Conservation (phyloP, 1,140 invertebrate species). For the Belonocnema kinseyi region DNA sequence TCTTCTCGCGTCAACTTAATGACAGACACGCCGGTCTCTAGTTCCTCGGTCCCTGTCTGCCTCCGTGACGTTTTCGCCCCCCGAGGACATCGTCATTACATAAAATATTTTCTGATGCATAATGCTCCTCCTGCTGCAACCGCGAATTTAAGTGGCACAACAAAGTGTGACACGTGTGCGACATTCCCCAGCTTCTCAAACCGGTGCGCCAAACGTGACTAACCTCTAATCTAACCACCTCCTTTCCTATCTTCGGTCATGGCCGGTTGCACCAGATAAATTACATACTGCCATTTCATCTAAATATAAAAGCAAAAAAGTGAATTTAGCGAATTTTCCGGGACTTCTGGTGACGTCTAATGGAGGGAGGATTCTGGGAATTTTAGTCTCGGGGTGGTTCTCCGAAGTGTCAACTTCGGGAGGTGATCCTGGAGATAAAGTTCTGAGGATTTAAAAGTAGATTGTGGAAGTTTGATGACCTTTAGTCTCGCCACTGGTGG, state of each 20-base stretch:
- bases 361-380: not conserved
- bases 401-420: not conserved
- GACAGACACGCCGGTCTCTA: not conserved
- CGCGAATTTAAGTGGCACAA: slow-evolving; percentile 7
- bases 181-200: slow-evolving; percentile 20
- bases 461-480: slow-evolving; percentile 10
- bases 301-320: not conserved
- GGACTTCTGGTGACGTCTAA: not conserved
- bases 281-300: not conserved
- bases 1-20: not conserved
- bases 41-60: not conserved
- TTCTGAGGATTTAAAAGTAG: not conserved
- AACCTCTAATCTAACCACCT: slow-evolving; percentile 54
- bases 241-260: not conserved
- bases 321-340: not conserved
- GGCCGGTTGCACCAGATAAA: not conserved
- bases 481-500: not conserved
- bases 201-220: slow-evolving; percentile 42
- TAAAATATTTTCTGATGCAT: slow-evolving; percentile 17
- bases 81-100: slow-evolving; percentile 22
- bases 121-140: not conserved
- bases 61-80: slow-evolving; percentile 30
- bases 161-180: not conserved
- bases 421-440: not conserved
- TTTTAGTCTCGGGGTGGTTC: not conserved